Base-by-base conservation (phyloP, 2,888 invertebrate species). In the Tiliacea aurago region DNA sequence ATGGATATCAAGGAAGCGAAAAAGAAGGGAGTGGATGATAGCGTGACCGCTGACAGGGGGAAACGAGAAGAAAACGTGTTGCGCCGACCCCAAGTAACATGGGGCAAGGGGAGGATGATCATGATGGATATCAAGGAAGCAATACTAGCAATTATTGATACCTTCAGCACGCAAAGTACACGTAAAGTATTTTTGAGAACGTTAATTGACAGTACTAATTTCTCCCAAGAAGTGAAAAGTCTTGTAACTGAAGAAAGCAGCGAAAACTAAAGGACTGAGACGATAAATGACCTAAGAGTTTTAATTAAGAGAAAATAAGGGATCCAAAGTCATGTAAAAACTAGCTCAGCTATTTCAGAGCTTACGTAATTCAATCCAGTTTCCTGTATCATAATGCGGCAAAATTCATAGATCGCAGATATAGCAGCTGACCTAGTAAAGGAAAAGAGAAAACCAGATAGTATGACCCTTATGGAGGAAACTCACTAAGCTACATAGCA, bases 391-490 rank as follows among this genome's bases (percentile, higher is more conserved):
- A 74, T 69, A 80, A 78, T 84, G 58, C 78, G 77, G 64, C 70
- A 77, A 80, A 59, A 73, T 75, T 79, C 69, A 66, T 74, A 79
- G 70, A 76, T 72, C 68, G 63, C n/a, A 67, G 66, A 82, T 70
- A 56, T 63, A 13, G 49, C 28, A 63, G 70, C 37, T 84, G 82
- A 80, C 69, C 84, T 74, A 83, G 63, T 64, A 77, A 77, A 67
- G 47, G 37, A 64, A 71, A 78, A 58, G 66, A 61, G 58, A 68
- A 73, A 73, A 70, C 51, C 18, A 51, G 55, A 37, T 61, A 64
- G 28, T 63, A n/a, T 61, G 53, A 61, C 63, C 59, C 56, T 63
- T 23, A 47, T 28, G 28, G 28, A 23, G 59, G 37, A 78, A 74
- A 59, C 61, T 65, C 49, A 62, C 68, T 56, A 56, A 65, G 53